Evolutionary conservation across 2,113 vertebrate species (phyloP).

Genomic region (Larimichthys crocea): DNA sequence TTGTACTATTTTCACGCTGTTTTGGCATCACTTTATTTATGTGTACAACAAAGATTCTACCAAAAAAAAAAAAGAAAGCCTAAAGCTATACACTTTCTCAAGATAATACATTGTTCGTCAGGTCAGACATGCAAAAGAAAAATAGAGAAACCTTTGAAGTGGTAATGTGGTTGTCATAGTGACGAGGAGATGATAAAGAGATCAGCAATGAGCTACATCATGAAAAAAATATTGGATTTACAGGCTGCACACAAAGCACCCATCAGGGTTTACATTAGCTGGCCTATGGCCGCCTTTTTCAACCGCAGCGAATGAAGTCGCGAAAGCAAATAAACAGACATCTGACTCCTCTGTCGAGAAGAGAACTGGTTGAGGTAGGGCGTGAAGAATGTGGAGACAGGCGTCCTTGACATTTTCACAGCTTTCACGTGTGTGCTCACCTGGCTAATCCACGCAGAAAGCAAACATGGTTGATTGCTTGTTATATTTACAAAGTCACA

Average conservation of each 20-base stretch:
- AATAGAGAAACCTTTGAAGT: not conserved
- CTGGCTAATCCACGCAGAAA: not conserved
- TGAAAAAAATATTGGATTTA: not conserved
- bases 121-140: not conserved
- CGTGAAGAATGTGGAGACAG: not conserved
- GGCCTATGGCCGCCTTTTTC: not conserved
- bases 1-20: conserved; percentile 5
- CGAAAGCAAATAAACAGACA: no score
- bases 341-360: no score
- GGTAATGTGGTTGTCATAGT: not conserved
- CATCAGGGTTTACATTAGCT: no score
- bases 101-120: not conserved
- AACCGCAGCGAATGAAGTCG: not conserved
- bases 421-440: conserved; percentile 10
- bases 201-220: not conserved
- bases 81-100: not conserved
- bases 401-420: conserved; percentile 12
- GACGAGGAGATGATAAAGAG: not conserved
- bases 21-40: not conserved
- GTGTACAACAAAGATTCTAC: not conserved
- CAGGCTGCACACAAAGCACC: not conserved
- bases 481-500: conserved; percentile 5
- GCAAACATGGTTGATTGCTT: not conserved
- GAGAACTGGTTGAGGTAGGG: not conserved
- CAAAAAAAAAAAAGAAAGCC: no score